Evolutionary conservation across 1,140 invertebrate species (phyloP), one percentile per base, ranked within the genome.

Genomic region (Drosophila serrata): DNA sequence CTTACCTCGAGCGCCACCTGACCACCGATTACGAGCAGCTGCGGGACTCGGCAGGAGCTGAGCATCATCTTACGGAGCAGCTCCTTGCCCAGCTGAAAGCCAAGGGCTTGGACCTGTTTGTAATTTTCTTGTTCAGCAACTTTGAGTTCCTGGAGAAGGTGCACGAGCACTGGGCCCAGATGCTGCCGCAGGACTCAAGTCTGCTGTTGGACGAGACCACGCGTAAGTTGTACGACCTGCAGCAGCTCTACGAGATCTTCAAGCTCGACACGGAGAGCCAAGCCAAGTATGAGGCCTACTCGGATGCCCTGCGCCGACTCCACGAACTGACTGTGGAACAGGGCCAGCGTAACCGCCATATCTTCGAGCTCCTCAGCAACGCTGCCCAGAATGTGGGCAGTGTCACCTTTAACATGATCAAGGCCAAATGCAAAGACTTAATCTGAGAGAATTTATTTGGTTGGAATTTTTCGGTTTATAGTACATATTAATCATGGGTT

Each of bases 121-220:
- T 92, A 11, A 84, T 86, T 24, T 92, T 91, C 65, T 46, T 92
- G 15, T 92, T 92, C 15, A 91, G 90, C 55, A 92, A 92, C 57
- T 92, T 92, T 53, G 90, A 92, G 42, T 92, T 92, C 12, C 39
- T 92, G 11, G 90, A 92, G 17, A 65, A 75, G 24, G 69, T 92
- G 12, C 90, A 92, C 42, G 55, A 74, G 17, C 77, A 90, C 9
- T 92, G 90, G 90, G 12, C 35, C 1, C 58, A 59, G 7, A 45
- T 92, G 48, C 13, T 92, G 48, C 90, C 90, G 6, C 65, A 81
- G 42, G 45, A 75, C 13, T 49, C 68, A 24, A 72, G 61, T n/a
- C 19, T 82, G 17, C 55, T 91, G 1, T 59, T 74, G 37, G 78
- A 91, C 19, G 90, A 84, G 13, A 75, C 35, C 0, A 37, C 59